Evolutionary conservation across 2,888 invertebrate species (phyloP).

Genomic region (Eristalis arbustorum): DNA sequence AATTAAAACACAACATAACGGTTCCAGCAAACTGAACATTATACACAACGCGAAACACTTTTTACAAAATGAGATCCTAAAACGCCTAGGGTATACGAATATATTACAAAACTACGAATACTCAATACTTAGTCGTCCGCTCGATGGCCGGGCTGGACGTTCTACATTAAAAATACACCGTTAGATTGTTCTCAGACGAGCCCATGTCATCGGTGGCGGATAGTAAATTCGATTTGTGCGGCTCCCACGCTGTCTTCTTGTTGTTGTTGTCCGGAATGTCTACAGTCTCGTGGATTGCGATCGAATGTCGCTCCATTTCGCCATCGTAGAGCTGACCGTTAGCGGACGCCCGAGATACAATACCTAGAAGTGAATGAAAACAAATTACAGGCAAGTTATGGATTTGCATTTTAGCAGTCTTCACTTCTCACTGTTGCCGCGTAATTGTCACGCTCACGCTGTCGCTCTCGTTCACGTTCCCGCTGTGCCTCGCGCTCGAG

Average conservation of each 20-base stretch:
- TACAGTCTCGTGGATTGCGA: constrained; percentile 73
- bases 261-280: constrained; percentile 72
- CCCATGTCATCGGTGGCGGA: constrained; percentile 78
- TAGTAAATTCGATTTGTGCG: constrained; percentile 77
- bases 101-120: constrained; percentile 18
- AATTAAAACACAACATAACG: constrained; percentile 43
- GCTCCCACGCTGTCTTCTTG: constrained; percentile 77
- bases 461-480: constrained; percentile 78
- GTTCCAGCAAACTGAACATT: constrained; percentile 13
- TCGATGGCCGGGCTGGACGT: not conserved
- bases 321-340: constrained; percentile 80
- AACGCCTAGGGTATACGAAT: not conserved
- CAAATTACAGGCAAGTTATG: constrained; percentile 58
- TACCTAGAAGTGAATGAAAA: constrained; percentile 77
- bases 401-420: constrained; percentile 58
- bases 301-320: constrained; percentile 78
- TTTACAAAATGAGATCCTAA: constrained; percentile 66
- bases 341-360: constrained; percentile 81
- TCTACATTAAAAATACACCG: constrained; percentile 82
- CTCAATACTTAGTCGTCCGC: not conserved
- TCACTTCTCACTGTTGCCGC: constrained; percentile 84
- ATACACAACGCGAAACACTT: constrained; percentile 32
- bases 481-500: constrained; percentile 80
- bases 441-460: constrained; percentile 78
- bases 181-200: constrained; percentile 83